Evolutionary conservation across 1,140 invertebrate genomes (phyloP), one percentile per base, ranked within the genome.

Genomic region (Sinella curviseta): DNA sequence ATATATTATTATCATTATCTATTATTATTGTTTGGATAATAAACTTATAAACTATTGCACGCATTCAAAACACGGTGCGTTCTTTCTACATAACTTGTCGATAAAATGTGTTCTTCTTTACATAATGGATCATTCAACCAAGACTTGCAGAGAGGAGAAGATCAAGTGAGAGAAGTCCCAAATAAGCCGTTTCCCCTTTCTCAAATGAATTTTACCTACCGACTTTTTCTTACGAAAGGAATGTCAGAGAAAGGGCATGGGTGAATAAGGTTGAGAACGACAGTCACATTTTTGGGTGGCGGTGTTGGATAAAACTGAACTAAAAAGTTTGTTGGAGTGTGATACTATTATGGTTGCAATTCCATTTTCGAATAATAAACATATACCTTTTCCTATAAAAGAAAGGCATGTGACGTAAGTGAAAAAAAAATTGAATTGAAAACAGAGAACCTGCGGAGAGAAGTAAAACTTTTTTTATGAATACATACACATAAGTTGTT

Each of bases 1-100:
- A 48, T 48, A 48, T 20, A 20, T 48, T 48, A 48, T 48, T 48
- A 48, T 48, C 20, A 48, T 48, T 48, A 48, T 48, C 39, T 60
- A 60, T 60, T 60, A 60, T 60, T 26, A n/a, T 60, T 60, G 57
- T 60, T 60, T 60, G 24, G 24, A 60, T 60, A 60, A 60, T 14
- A 60, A 8, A 17, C 57, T 60, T 14, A 60, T 14, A 60, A 8
- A 17, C 57, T 60, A 60, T 60, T 60, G 24, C 57, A 60, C 24
- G 3, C 57, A 60, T 14, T 60, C 20, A 12, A 12, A 20, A 48
- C n/a, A 60, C 57, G 4, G 24, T 14, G 57, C 57, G 4, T 60
- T 26, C 57, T 26, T 26, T 60, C 12, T n/a, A 17, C 39, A 48
- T 48, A 17, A 48, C 39, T 48, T 48, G 39, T 8, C n/a, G n/a